Evolutionary conservation across 2,888 invertebrate genomes (phyloP), one percentile per base, ranked within the genome.

Genomic region (Limnephilus rhombicus): DNA sequence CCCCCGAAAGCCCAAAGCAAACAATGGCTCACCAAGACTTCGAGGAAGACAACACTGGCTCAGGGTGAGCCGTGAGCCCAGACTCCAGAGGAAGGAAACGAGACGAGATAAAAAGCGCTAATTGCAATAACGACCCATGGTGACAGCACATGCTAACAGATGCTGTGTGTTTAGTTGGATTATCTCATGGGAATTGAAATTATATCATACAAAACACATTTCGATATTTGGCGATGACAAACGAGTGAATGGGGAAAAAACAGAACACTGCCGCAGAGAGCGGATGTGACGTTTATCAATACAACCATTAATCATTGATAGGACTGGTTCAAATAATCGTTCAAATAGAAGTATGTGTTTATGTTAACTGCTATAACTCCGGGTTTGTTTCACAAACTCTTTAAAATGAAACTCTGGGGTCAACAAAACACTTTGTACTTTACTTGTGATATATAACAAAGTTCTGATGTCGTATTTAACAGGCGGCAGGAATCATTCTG

Each of bases 51-150:
- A 49, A 13, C 13, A 15, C 24, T n/a, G 24, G 68, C n/a, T 68
- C 68, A 68, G 3, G 68, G 68, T 68, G 24, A 68, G 41, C 41
- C 41, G 31, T 31, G 31, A 31, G 31, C 31, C 31, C 45, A 24
- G 18, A 34, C 88, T 80, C 80, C 34, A 41, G 15, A 80, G 80
- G 88, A 85, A 87, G 53, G 82, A 83, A 34, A 89, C 85, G 80
- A 81, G 24, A 91, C 45, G 80, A 91, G 81, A 91, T 90, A 93
- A 93, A 91, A 91, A 93, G 92, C 85, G 91, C 93, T 93, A 93
- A 93, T 93, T 93, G 92, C 91, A 49, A 45, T 87, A 86, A 81
- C 85, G 87, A 85, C 80, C 81, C 80, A 90, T 83, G 90, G 53
- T 90, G 93, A 93, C 92, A 91, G 88, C 91, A 92, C 80, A 81